Base-by-base conservation (phyloP, 1,140 invertebrate genomes). In the Pachyrhynchus sulphureomaculatus region DNA sequence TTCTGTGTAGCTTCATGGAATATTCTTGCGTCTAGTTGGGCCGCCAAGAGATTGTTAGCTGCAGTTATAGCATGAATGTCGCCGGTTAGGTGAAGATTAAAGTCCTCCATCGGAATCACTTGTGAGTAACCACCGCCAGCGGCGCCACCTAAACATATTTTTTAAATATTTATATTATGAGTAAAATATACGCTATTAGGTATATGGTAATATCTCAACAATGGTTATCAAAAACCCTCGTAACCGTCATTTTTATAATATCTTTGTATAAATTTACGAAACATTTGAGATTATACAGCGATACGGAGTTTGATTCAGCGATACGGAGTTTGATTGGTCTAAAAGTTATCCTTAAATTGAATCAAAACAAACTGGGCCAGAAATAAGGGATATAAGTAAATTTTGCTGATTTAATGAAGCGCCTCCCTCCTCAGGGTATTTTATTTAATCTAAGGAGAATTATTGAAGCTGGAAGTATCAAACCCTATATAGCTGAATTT, bases 81-180 rank as follows among this genome's bases (percentile, higher is more conserved):
- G 13, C 96, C 98, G 5, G 97, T 99, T 42, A 99, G 80, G 78
- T 99, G 98, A 8, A 99, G 84, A 80, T 99, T 99, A 76, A 99
- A 98, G 71, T 99, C 98, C 79, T 99, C 96, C 98, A 99, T 99
- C 0, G 98, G 97, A 69, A 99, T 98, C 0, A 99, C 95, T 79
- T 87, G 86, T 1, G 88, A 86, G 78, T 98, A 98, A 17, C 96
- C 96, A 60, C 95, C 69, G 10, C 69, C 69, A 51, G 69, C 69
- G 4, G 69, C 69, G 23, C 69, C 69, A 48, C 68, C 68, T 69
- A 17, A 8, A 26, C 10, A 18, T 21, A 4, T 17, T 4, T 33
- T 58, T 58, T 5, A n/a, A 24, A 58, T 26, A 52, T 24, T 34
- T 59, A 13, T 10, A 5, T 8, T 6, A 32, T 4, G 5, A 32